Evolutionary conservation across 1,140 invertebrate species (phyloP).

Genomic region (Diabrotica undecimpunctata): DNA sequence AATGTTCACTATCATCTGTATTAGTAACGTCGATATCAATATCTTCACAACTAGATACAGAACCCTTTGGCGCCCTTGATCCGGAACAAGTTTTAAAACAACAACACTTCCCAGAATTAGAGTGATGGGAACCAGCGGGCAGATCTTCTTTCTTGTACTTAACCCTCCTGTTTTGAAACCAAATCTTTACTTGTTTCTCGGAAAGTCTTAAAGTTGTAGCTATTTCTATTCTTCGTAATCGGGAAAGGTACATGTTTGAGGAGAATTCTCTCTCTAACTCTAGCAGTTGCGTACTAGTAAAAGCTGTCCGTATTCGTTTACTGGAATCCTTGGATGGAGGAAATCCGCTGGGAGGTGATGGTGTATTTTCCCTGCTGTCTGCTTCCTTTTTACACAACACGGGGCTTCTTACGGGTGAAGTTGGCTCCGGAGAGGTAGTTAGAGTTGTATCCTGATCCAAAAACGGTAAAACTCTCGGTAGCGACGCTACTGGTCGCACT

Average conservation of each 20-base stretch:
- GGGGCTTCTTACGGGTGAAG: conserved; percentile 39
- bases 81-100: conserved; percentile 35
- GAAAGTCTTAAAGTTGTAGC: conserved; percentile 82
- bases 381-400: conserved; percentile 25
- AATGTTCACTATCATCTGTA: conserved; percentile 30
- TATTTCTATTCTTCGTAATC: conserved; percentile 86
- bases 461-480: conserved; percentile 28
- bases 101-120: conserved; percentile 31
- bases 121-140: conserved; percentile 26
- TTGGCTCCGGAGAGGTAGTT: conserved; percentile 32
- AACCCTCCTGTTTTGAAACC: conserved; percentile 89
- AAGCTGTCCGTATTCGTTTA: conserved; percentile 84
- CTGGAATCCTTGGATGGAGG: conserved; percentile 57
- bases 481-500: conserved; percentile 37
- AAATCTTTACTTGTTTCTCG: conserved; percentile 94
- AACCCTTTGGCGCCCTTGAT: conserved; percentile 31
- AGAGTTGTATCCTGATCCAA: conserved; percentile 11
- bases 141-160: conserved; percentile 85
- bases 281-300: conserved; percentile 86
- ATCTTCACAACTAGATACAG: conserved; percentile 36
- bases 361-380: conserved; percentile 54
- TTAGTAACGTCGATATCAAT: conserved; percentile 43
- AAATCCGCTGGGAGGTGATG: conserved; percentile 52
- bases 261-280: conserved; percentile 90
- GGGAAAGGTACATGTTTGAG: conserved; percentile 85